phyloP scores from a whole-genome alignment of 1,140 invertebrate species.

The Coenobita brevimanus region DNA sequence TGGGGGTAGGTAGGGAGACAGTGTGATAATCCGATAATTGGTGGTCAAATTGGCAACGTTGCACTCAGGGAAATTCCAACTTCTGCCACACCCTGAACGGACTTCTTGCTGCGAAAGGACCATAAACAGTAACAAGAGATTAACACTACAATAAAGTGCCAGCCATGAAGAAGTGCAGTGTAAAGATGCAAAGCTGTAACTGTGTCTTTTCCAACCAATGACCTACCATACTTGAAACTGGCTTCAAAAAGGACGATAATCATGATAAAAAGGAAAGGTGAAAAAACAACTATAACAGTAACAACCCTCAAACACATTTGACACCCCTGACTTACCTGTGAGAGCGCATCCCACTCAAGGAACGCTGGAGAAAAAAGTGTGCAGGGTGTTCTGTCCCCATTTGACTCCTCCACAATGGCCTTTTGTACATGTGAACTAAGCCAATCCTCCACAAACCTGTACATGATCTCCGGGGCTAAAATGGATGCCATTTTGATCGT shows the following conservation, averaged over 20 bases:
- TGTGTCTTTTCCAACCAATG: neutral
- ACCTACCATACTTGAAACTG: neutral
- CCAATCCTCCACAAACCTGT: conserved; percentile 87
- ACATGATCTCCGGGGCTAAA: conserved; percentile 87
- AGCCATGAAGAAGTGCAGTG: no score
- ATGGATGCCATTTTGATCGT: conserved; percentile 81
- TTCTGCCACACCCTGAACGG: no score
- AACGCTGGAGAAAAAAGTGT: conserved; percentile 73
- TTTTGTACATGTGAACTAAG: conserved; percentile 78
- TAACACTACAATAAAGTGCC: no score
- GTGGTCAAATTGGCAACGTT: no score
- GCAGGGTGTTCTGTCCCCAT: conserved; percentile 73
- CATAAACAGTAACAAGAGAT: no score
- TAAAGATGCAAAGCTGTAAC: neutral
- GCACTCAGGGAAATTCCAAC: no score
- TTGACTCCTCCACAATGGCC: conserved; percentile 73
- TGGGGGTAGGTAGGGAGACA: no score
- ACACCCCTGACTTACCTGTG: conserved; percentile 44
- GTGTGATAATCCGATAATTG: no score
- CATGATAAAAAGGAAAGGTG: neutral
- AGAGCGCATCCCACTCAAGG: conserved; percentile 86
- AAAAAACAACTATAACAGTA: neutral
- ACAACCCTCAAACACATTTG: no score
- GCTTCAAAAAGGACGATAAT: neutral
- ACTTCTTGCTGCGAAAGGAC: no score